Conservation (phyloP, 2,797 vertebrate species). For the Cryptoprocta ferox region DNA sequence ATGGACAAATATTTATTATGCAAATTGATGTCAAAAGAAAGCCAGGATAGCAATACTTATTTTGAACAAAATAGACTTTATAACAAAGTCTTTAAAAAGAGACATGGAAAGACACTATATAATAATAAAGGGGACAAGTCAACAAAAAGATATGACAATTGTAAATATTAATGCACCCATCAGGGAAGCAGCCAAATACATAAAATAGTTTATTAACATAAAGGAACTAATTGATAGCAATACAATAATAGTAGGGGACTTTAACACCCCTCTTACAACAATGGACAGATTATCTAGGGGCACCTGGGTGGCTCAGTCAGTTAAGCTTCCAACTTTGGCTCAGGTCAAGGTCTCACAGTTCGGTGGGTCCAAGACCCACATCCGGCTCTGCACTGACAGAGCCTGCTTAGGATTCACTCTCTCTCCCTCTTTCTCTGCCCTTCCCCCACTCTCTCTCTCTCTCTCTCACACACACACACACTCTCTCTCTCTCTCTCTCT, state of each 20-base stretch:
- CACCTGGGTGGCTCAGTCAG: no score
- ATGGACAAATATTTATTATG: neutral
- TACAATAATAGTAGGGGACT: neutral
- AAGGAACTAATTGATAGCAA: neutral
- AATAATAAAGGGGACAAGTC: neutral
- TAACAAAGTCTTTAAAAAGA: neutral
- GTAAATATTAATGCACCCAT: neutral
- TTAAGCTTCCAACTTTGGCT: no score
- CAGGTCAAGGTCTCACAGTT: no score
- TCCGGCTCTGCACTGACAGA: no score
- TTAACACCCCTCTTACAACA: neutral
- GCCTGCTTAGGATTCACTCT: no score
- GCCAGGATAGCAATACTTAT: neutral
- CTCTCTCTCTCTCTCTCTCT: no score
- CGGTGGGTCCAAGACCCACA: no score
- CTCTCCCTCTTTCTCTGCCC: no score
- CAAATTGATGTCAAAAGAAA: neutral
- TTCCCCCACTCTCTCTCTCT: no score
- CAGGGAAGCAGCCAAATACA: neutral
- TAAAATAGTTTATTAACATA: neutral
- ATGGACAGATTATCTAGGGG: no score
- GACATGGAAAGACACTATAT: neutral
- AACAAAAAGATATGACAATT: neutral
- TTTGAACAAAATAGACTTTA: neutral
- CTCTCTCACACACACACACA: no score